Base-by-base conservation (phyloP, 2,797 vertebrate species). In the Parauchenoglanis punctatus region DNA sequence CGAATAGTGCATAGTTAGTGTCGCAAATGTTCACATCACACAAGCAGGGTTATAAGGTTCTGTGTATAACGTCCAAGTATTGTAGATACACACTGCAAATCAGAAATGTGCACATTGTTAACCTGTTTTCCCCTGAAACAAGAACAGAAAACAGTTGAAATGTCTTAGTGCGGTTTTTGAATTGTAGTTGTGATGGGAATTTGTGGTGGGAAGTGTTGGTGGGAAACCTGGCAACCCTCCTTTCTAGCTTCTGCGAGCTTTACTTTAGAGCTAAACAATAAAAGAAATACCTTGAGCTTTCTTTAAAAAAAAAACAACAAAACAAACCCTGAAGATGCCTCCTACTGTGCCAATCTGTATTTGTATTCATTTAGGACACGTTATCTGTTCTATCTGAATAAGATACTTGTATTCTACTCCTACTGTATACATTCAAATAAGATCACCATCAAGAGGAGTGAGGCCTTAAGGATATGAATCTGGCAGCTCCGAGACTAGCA, bases 381-480 rank as follows among this genome's bases (percentile, higher is more conserved):
- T 49, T 49, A 7, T n/a, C 10, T 72, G 35, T 72, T 72, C 20
- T 3, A 23, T 58, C 76, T 35, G 28, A 59, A 80, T 73, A 20
- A 40, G 28, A 15, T 20, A 25, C 7, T 15, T 2, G 44, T 40
- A 40, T 15, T 49, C 4, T 18, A 40, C 20, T 56, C 20, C 31
- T 40, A 46, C 20, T 73, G n/a, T 58, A 23, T 58, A 12, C 8
- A 59, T 81, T 31, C 28, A 56, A 78, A 78, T 58, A 52, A 54
- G 80, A 87, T 83, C 82, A 65, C 7, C 18, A 72, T 6, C 31
- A 72, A 72, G 35, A 44, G 10, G 18, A 76, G 23, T 25, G 7
- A 85, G 68, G 61, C 75, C 63, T 87, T 87, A 7, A 78, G 58
- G 84, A 82, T 67, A 80, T 85, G 81, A 73, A 67, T 61, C 80